Evolutionary conservation across 2,797 vertebrate species (phyloP).

Genomic region (Pelochelys cantorii): DNA sequence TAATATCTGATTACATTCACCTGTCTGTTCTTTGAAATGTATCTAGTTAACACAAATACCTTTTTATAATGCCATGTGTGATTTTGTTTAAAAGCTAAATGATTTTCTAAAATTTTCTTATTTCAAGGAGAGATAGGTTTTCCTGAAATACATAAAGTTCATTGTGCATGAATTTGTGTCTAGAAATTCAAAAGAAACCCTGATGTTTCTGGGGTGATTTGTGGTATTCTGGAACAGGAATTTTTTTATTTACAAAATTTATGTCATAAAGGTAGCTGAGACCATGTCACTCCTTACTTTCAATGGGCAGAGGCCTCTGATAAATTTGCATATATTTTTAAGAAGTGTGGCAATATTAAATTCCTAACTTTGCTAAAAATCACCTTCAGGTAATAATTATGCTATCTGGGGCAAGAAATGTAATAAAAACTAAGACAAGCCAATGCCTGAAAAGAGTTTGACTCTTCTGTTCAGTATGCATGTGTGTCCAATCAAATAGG

Average conservation of each 20-base stretch:
- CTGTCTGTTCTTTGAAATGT: constrained; percentile 59
- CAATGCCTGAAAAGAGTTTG: background rate
- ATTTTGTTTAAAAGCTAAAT: constrained; percentile 22
- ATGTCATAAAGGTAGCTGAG: constrained; percentile 38
- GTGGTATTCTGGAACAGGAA: constrained; percentile 26
- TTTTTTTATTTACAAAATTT: constrained; percentile 38
- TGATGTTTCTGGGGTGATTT: background rate
- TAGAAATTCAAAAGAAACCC: constrained; percentile 19
- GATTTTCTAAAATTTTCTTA: background rate
- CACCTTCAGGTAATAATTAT: constrained; percentile 54
- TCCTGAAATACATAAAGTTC: background rate
- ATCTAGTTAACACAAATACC: constrained; percentile 53
- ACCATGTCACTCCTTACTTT: constrained; percentile 46
- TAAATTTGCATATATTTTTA: constrained; percentile 48
- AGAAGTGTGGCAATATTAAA: background rate
- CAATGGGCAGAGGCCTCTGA: constrained; percentile 28
- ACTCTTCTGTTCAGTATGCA: background rate
- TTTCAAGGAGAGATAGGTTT: background rate
- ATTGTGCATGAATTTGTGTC: background rate
- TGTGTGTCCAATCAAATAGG: background rate
- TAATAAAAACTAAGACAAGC: constrained; percentile 54
- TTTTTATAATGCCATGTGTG: constrained; percentile 51
- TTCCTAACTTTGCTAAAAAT: constrained; percentile 58
- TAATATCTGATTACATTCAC: constrained; percentile 53
- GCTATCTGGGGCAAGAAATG: constrained; percentile 41